Base-by-base conservation (phyloP, 2,113 vertebrate species). In the Tricholaema leucomelas region DNA sequence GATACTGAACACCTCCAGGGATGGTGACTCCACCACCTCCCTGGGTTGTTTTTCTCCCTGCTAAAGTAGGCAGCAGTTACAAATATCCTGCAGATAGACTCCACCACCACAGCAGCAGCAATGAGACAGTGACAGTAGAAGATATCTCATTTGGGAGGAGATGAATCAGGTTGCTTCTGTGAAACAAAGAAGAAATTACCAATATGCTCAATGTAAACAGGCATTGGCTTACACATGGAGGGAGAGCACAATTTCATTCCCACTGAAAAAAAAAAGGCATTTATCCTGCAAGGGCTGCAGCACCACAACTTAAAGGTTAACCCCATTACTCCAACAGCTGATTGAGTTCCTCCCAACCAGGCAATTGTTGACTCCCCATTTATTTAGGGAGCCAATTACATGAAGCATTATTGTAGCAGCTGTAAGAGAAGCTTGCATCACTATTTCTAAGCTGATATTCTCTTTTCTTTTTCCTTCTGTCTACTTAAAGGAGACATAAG, bases 181-280 rank as follows among this genome's bases (percentile, higher is more conserved):
- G 74, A 54, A 85, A 95, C 10, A 48, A 86, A 61, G 83, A 94
- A 86, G 18, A 86, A 65, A 38, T 59, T 67, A 92, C 18, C 25
- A 75, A 31, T 50, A 38, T 85, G 16, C 30, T 91, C 59, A 59
- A 27, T 92, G 78, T 88, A 87, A 81, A 78, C 14, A 78, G 36
- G 30, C 30, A 19, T 54, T 71, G 66, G 48, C 13, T 59, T 52
- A 35, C 12, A 40, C 0, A 1, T 44, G 0, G 2, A 16, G 13
- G 33, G 31, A 28, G 81, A 86, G 21, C 7, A 20, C 27, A 73
- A 31, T 28, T 85, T 77, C 14, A 69, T 73, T 63, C 19, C 19
- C 10, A 48, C 59, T 13, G 38, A 38, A 83, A 55, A 19, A 83
- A 55, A 19, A 31, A 42, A 21, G 46, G 55, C 20, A 54, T 71